Evolutionary conservation across 2,113 vertebrate species (phyloP), one percentile per base, ranked within the genome.

Genomic region (Cochlearius cochlearius): DNA sequence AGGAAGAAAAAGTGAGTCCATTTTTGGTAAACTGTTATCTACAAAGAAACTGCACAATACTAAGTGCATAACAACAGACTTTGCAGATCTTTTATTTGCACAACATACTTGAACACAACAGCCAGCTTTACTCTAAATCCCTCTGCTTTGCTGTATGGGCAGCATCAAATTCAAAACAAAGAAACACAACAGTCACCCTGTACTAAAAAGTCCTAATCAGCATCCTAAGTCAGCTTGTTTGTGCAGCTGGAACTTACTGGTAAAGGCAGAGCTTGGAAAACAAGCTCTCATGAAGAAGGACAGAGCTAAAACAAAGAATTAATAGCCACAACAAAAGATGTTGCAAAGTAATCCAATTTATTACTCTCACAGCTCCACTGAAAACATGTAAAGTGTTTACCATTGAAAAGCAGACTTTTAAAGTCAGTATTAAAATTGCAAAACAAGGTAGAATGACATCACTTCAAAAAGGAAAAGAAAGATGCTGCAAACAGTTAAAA

Each of bases 221-320:
- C 95, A 81, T 64, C 90, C 96, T 36, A 71, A 30, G 12, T 80
- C 63, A 95, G 94, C 92, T 81, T 53, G 86, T 90, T 92, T 88
- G 49, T 58, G 87, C 84, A 92, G 68, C 47, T 78, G 89, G 97
- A 97, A 96, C 72, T 75, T 83, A 85, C 94, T 95, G 81, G 94
- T 64, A 88, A 95, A 94, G 27, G 56, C 60, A 87, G 82, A 88
- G 95, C 43, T 73, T 50, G 59, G 84, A 71, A 95, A 96, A 90
- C 69, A 81, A 94, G 63, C 75, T 85, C 89, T 91, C 2, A 0
- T 43, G 86, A 95, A 95, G 72, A 92, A 84, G 73, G 60, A 93
- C 50, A 77, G 39, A 56, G 62, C 53, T 67, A 91, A 80, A 82
- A 50, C 60, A 94, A 83, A 87, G 67, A 93, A 88, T 52, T 71